Evolutionary conservation across 2,888 invertebrate genomes (phyloP).

Genomic region (Drepanosiphum platanoidis): DNA sequence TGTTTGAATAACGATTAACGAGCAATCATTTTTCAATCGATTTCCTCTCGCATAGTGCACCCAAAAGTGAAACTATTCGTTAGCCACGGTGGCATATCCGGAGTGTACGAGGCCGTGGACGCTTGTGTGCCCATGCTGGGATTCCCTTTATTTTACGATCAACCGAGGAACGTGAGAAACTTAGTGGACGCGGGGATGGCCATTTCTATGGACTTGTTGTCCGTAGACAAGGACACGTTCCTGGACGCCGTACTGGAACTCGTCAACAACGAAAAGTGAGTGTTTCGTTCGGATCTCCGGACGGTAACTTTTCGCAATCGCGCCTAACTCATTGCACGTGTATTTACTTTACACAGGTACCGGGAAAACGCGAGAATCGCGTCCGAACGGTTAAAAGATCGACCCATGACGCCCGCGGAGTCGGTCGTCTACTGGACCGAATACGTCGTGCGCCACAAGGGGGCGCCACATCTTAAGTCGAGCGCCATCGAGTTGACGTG

Average conservation of each 20-base stretch:
- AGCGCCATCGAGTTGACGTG: neutral
- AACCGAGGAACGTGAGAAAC: slow-evolving; percentile 6
- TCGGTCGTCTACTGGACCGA: neutral
- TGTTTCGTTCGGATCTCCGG: neutral
- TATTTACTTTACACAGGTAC: neutral
- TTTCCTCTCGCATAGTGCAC: neutral
- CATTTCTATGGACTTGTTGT: slow-evolving; percentile 1
- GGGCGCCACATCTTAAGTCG: slow-evolving; percentile 1
- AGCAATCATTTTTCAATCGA: neutral
- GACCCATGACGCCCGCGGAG: neutral
- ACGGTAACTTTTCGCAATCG: neutral
- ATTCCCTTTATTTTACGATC: neutral
- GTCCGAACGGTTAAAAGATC: neutral
- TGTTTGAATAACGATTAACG: neutral
- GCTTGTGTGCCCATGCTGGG: slow-evolving; percentile 14
- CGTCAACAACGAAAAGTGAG: neutral
- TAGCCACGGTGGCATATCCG: slow-evolving; percentile 23
- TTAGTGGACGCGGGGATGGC: slow-evolving; percentile 11
- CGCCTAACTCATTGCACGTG: no score
- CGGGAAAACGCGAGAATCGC: neutral
- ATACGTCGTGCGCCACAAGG: neutral
- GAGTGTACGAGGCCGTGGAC: slow-evolving; percentile 23
- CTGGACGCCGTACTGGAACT: neutral
- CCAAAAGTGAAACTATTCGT: slow-evolving; percentile 13
- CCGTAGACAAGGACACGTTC: neutral